phyloP scores from a whole-genome alignment of 1,140 invertebrate species.

The Drosophila mauritiana region DNA sequence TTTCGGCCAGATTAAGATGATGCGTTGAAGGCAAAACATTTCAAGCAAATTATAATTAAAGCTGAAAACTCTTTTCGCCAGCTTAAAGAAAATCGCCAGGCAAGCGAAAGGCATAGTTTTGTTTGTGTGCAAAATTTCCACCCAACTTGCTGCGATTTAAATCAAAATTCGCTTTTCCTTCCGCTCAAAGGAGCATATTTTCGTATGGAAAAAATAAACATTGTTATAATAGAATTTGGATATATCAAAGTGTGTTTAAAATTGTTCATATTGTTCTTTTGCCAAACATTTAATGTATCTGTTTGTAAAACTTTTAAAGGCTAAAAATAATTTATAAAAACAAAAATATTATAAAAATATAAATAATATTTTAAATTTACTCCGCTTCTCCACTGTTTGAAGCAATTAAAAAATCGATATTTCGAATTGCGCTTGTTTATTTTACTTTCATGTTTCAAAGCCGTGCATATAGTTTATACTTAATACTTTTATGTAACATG shows the following conservation, averaged over 20 bases:
- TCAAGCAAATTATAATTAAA: conserved; percentile 38
- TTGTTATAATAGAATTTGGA: background rate
- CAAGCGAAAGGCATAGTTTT: conserved; percentile 8
- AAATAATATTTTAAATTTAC: too few species aligned
- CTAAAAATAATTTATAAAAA: too few species aligned
- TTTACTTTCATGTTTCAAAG: background rate
- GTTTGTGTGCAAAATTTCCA: conserved; percentile 12
- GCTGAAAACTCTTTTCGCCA: conserved; percentile 19
- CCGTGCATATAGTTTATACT: background rate
- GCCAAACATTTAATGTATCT: too few species aligned
- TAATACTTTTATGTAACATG: background rate
- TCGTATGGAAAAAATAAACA: too few species aligned
- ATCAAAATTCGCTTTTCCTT: conserved; percentile 7
- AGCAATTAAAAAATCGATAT: background rate
- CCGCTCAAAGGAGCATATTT: background rate
- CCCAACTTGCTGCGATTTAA: conserved; percentile 13
- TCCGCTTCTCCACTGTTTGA: too few species aligned
- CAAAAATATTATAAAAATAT: too few species aligned
- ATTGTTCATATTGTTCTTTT: background rate
- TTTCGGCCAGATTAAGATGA: conserved; percentile 23
- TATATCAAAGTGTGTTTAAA: background rate
- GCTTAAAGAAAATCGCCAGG: conserved; percentile 10
- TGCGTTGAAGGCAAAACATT: conserved; percentile 25
- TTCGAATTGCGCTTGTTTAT: background rate
- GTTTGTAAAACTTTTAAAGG: too few species aligned